These are phyloP conservation scores for Theristicus caerulescens DNA, from an alignment of 2,113 vertebrate genomes.

Conservation along the genomic window DNA sequence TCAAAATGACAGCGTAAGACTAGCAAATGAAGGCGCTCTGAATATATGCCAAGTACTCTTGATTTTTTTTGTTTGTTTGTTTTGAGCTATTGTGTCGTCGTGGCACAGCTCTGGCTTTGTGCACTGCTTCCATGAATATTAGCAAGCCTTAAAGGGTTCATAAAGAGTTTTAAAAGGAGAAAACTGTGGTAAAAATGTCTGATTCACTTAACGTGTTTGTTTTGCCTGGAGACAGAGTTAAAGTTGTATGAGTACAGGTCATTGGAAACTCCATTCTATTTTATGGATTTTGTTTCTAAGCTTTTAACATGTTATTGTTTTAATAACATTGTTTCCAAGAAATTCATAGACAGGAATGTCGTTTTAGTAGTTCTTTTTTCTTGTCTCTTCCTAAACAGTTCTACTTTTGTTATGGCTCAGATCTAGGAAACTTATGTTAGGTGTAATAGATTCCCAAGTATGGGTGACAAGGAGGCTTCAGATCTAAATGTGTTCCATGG, in stretches of 20 bases:
- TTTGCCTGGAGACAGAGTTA: neutral
- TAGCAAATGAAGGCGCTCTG: neutral
- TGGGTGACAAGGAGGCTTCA: neutral
- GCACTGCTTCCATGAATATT: neutral
- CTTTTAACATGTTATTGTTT: neutral
- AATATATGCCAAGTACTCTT: neutral
- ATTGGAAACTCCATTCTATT: neutral
- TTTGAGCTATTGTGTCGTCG: neutral
- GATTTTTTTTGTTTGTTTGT: neutral
- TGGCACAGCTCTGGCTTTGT: constrained; percentile 1
- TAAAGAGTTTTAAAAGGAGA: neutral
- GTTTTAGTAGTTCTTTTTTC: neutral
- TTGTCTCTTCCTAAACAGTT: neutral
- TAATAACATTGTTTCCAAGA: neutral
- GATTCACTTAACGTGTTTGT: neutral
- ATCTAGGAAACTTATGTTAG: neutral
- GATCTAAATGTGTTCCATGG: neutral
- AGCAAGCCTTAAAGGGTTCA: neutral
- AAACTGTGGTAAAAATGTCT: neutral
- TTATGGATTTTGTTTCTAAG: neutral
- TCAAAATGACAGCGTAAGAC: neutral
- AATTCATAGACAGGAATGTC: neutral
- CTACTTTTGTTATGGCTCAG: neutral
- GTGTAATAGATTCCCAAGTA: neutral
- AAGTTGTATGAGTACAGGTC: neutral